Evolutionary conservation across 2,888 invertebrate genomes (phyloP).

Genomic region (Microctonus aethiopoides): DNA sequence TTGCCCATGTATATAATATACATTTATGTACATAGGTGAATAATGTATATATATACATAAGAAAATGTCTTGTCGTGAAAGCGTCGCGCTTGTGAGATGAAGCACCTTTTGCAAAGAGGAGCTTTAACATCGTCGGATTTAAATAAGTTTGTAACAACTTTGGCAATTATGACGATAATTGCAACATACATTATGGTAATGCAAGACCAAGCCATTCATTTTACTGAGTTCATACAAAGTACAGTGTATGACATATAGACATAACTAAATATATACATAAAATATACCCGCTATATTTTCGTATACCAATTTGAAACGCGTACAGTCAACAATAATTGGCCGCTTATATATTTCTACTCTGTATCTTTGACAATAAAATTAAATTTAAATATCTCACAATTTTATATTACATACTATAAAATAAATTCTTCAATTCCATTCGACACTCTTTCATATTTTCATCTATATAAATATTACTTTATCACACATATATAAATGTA

Average conservation of each 20-base stretch:
- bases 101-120: conserved; percentile 13
- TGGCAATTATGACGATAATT: conserved; percentile 63
- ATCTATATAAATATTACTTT: neutral
- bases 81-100: conserved; percentile 6
- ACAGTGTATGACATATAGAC: neutral
- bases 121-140: conserved; percentile 37
- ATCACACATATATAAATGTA: neutral
- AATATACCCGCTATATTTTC: neutral
- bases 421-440: neutral
- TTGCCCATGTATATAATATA: neutral
- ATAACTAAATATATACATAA: neutral
- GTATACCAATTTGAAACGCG: conserved; percentile 14
- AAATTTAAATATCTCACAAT: too few relatives aligned
- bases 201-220: conserved; percentile 51
- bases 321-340: conserved; percentile 33
- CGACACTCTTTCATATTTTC: neutral
- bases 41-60: neutral
- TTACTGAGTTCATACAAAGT: conserved; percentile 44
- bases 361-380: conserved; percentile 19
- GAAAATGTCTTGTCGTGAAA: conserved; percentile 20
- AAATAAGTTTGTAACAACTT: conserved; percentile 63
- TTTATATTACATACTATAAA: neutral
- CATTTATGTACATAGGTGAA: neutral
- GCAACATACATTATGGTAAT: conserved; percentile 64
- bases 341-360: conserved; percentile 19